A percentile compares a stretch with the other conserved stretches of the same genome.
These are phyloP conservation scores for Pterocles orientalis DNA, from an alignment of 2,113 vertebrate species.

Conservation along the genomic window DNA sequence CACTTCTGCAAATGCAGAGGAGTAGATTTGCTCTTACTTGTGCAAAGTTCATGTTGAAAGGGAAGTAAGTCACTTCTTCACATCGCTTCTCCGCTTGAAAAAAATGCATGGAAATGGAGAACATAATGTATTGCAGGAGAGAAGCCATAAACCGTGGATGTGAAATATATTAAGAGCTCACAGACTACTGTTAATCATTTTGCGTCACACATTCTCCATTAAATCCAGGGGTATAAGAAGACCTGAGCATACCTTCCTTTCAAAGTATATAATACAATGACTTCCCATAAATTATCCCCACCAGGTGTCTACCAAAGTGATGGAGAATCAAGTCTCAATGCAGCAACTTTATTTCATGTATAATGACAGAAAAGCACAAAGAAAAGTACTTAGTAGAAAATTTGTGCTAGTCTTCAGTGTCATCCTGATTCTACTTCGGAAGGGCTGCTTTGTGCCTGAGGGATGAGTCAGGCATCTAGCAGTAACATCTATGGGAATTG, in stretches of 20 bases:
- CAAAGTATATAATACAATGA: background rate
- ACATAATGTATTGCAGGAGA: background rate
- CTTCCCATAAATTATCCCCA: background rate
- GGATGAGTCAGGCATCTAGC: background rate
- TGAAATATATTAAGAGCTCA: background rate
- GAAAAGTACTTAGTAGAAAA: constrained; percentile 1
- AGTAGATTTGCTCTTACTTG: background rate
- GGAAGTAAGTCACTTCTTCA: background rate
- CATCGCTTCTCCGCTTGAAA: background rate
- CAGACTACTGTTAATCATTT: background rate
- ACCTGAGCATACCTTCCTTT: background rate
- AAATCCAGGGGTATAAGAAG: background rate
- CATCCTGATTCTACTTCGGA: background rate
- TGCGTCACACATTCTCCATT: background rate
- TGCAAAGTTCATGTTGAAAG: background rate
- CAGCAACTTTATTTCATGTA: background rate
- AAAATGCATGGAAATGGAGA: background rate
- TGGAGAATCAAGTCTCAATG: background rate
- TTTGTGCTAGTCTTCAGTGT: background rate
- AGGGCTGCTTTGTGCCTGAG: background rate
- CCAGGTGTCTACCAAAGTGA: background rate
- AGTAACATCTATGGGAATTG: constrained; percentile 3
- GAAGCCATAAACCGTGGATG: background rate
- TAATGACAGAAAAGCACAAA: background rate
- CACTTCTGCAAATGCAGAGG: background rate